Evolutionary conservation across 2,888 invertebrate genomes (phyloP).

Genomic region (Deilephila porcellus): DNA sequence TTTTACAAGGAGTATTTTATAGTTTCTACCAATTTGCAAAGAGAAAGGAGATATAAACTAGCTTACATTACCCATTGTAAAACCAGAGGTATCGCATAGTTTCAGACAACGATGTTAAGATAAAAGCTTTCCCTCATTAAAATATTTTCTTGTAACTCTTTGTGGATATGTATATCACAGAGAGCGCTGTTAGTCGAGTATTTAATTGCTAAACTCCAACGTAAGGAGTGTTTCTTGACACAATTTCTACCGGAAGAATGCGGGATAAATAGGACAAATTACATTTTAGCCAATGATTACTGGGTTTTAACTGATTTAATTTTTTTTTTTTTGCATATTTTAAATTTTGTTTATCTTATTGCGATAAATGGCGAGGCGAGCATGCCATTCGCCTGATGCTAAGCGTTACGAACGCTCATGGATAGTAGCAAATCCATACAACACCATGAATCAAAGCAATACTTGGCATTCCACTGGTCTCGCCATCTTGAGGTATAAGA

Average conservation of each 20-base stretch:
- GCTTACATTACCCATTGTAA: neutral
- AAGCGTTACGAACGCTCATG: too few relatives aligned
- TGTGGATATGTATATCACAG: neutral
- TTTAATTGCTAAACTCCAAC: neutral
- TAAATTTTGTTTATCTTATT: too few relatives aligned
- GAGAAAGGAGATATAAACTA: neutral
- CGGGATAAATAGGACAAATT: neutral
- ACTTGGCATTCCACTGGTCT: too few relatives aligned
- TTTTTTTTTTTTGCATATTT: too few relatives aligned
- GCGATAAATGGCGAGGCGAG: too few relatives aligned
- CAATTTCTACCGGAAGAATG: neutral
- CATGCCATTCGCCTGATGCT: too few relatives aligned
- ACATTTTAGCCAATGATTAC: neutral
- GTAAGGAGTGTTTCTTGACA: slow-evolving; percentile 15
- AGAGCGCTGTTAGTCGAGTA: neutral
- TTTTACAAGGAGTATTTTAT: too few relatives aligned
- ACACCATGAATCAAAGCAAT: too few relatives aligned
- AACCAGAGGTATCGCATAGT: neutral
- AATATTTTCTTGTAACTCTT: neutral
- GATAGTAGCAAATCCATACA: too few relatives aligned
- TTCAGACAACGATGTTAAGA: neutral
- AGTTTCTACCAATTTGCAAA: too few relatives aligned
- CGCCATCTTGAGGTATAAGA: too few relatives aligned
- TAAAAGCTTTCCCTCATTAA: slow-evolving; percentile 14
- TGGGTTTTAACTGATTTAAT: too few relatives aligned